Base-by-base conservation (phyloP, 2,797 vertebrate genomes). In the Cuniculus paca region DNA sequence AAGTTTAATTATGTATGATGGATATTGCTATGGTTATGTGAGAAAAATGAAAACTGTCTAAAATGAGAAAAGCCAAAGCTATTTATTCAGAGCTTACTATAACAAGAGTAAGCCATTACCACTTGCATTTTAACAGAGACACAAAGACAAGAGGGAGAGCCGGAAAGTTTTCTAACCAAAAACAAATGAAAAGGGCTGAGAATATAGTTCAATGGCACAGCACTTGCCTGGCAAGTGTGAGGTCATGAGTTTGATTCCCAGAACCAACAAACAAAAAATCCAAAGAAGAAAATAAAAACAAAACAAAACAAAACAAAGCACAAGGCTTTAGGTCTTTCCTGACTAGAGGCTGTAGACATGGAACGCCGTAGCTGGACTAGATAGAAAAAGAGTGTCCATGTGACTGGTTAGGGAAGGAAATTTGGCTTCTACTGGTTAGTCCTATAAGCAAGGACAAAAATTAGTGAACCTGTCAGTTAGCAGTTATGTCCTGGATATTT, bases 21-120 rank as follows among this genome's bases (percentile, higher is more conserved):
- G 8, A 65, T 92, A 79, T 75, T 86, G 36, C 82, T 84, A 63
- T 60, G 6, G 16, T 56, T 86, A 82, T 42, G 7, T 60, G 77
- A 56, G 91, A 74, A 87, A 90, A 88, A 91, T 22, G n/a, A 89
- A 90, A 16, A 70, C 6, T 45, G 85, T 74, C 8, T 39, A 89
- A 82, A 86, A 86, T 79, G 39, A 65, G 26, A 42, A 93, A 80
- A 96, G 6, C 34, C 75, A 63, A 94, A 75, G 61, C 7, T 80
- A 52, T 84, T 96, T 36, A 75, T 79, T 85, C 31, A 63, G 26
- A 80, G 19, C 31, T 88, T 88, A 56, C n/a, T 50, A 2, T 20
- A 74, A 19, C 2, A 19, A 68, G 17, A 39, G 26, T 42, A 45
- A 36, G 26, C 26, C 58, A 19, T 26, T 1, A 36, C 58, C 45